A percentile compares a stretch with the other conserved stretches of the same genome.
These are phyloP conservation scores for Tachysurus fulvidraco DNA, from an alignment of 2,113 vertebrate genomes.

Conservation along the genomic window DNA sequence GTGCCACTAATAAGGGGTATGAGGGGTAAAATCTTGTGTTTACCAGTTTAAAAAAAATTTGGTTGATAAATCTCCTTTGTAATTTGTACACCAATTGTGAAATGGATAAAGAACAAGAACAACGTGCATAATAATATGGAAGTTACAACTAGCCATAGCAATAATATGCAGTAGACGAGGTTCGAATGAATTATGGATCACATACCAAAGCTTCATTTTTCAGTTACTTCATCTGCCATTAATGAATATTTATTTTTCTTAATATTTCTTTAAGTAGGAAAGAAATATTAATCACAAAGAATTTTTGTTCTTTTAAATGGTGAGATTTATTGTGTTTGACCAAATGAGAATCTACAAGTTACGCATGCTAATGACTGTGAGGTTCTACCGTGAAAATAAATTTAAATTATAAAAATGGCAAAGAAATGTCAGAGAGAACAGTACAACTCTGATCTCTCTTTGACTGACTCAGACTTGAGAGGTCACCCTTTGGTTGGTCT, in stretches of 20 bases:
- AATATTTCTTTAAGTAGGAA: not conserved
- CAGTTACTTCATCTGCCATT: not conserved
- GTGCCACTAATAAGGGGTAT: not conserved
- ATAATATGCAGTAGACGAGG: not conserved
- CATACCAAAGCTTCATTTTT: not conserved
- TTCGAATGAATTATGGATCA: not conserved
- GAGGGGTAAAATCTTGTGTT: not conserved
- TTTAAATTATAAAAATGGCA: constrained; percentile 25
- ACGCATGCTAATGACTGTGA: not conserved
- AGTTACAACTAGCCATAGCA: not conserved
- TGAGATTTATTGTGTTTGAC: not conserved
- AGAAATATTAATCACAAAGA: not conserved
- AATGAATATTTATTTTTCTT: not conserved
- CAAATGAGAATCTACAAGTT: not conserved
- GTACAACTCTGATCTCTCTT: not conserved
- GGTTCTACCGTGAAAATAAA: constrained; percentile 17
- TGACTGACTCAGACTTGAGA: not conserved
- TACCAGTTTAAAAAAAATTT: not conserved
- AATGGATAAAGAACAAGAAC: not conserved
- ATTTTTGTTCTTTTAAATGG: not conserved
- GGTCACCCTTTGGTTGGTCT: constrained; percentile 1
- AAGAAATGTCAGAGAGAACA: not conserved
- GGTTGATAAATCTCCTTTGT: not conserved
- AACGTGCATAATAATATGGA: not conserved
- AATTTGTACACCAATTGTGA: not conserved